Evolutionary conservation across 2,797 vertebrate species (phyloP), one percentile per base, ranked within the genome.

Genomic region (Graptemys geographica): DNA sequence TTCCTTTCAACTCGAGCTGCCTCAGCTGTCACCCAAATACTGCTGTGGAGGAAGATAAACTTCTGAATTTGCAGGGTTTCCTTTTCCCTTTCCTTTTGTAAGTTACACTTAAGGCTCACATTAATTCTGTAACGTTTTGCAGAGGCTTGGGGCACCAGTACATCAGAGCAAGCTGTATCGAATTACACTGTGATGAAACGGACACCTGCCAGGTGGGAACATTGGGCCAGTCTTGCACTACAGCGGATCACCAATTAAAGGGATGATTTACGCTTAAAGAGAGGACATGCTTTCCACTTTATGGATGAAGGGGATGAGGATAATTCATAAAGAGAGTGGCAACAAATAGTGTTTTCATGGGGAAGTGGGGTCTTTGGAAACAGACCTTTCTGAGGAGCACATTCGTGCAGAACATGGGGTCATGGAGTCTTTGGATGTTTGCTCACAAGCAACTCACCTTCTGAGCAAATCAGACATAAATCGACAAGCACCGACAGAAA

Each of bases 191-290:
- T 4, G 1, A 83, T 47, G 47, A 91, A 94, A 94, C n/a, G 90
- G 96, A 86, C 93, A 97, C 90, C 92, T 97, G 95, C 95, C 94
- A 97, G 90, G 84, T 86, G 94, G 55, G 55, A 84, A 44, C 79
- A 88, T 84, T 57, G 52, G 81, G 86, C 53, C 55, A 59, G 65
- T 47, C 88, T 92, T 94, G 37, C 91, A 87, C 92, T 62, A 89
- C 92, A 95, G 44, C 94, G 96, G 94, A 97, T 97, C 92, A 91
- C 56, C 93, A 97, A 92, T 97, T 97, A 96, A 95, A 87, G 23
- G 59, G 9, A 95, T 95, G 87, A 97, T 97, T 93, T 93, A 92
- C 88, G 28, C 3, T 86, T 87, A 80, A 93, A 92, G 41, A 81
- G 92, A 90, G 76, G 88, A 65, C 8, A 21, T n/a, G 76, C 82